Conservation (phyloP, 1,140 invertebrate genomes). For the Drosophila bifasciata region DNA sequence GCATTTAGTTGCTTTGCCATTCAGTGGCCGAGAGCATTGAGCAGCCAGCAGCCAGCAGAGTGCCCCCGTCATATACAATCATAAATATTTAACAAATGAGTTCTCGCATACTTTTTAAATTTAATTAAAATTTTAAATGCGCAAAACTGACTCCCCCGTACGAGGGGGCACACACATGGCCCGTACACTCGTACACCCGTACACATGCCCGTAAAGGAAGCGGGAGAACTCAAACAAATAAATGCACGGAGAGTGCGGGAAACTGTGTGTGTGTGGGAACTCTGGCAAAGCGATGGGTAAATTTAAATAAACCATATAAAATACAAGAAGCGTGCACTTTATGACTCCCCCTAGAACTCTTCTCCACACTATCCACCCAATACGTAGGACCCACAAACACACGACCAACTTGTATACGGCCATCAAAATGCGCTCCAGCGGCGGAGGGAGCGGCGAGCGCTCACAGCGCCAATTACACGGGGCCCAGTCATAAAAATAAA, state of each 20-base stretch:
- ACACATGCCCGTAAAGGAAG: neutral
- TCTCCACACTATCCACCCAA: neutral
- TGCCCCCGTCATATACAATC: conserved; percentile 33
- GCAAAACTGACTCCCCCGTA: conserved; percentile 35
- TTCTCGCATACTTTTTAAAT: conserved; percentile 61
- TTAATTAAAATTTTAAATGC: conserved; percentile 80
- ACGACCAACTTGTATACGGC: conserved; percentile 54
- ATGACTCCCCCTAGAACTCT: conserved; percentile 43
- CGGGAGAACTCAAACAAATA: conserved; percentile 7
- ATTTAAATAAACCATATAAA: conserved; percentile 65
- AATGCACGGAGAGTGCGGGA: neutral
- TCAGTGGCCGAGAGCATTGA: conserved; percentile 11
- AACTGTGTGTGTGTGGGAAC: neutral
- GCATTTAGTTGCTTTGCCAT: conserved; percentile 27
- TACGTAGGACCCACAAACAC: neutral
- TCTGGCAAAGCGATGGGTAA: conserved; percentile 42
- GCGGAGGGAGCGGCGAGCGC: conserved; percentile 30
- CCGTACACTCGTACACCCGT: too few species aligned
- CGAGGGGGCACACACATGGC: conserved; percentile 9
- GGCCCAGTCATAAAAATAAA: conserved; percentile 77
- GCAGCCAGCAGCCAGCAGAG: neutral
- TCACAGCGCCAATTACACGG: conserved; percentile 77
- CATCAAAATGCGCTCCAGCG: conserved; percentile 70
- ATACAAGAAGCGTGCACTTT: conserved; percentile 62
- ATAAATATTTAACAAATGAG: conserved; percentile 53